phyloP scores from a whole-genome alignment of 2,113 vertebrate genomes.

The Vidua macroura region DNA sequence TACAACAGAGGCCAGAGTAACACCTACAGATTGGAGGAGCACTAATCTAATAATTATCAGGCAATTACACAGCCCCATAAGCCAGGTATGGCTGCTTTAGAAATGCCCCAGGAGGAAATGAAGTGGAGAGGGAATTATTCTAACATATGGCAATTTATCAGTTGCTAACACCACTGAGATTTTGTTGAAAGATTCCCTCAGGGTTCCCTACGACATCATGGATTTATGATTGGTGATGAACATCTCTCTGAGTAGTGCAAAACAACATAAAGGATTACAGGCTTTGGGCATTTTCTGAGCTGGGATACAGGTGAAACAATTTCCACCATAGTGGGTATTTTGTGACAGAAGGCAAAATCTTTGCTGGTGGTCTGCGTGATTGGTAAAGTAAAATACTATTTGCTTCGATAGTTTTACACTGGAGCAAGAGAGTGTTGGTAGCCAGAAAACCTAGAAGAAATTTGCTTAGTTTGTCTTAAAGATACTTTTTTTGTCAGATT shows the following conservation, averaged over 20 bases:
- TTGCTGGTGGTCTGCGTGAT: background rate
- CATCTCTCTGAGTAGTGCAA: background rate
- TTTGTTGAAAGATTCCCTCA: slow-evolving; percentile 12
- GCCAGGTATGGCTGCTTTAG: background rate
- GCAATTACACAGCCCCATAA: background rate
- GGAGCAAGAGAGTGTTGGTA: background rate
- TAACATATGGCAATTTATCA: background rate
- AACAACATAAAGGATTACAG: background rate
- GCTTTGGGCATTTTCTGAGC: background rate
- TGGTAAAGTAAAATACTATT: background rate
- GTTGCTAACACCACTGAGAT: background rate
- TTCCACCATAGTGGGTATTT: background rate
- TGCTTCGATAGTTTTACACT: background rate
- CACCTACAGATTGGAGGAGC: background rate
- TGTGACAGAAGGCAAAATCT: background rate
- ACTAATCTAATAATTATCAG: background rate
- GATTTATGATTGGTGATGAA: background rate
- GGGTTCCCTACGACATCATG: background rate
- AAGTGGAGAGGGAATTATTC: background rate
- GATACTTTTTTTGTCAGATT: background rate
- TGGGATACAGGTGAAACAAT: background rate
- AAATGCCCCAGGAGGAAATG: background rate
- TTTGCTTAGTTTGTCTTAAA: background rate
- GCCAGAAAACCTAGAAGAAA: background rate
- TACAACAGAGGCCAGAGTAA: background rate